Evolutionary conservation across 2,113 vertebrate genomes (phyloP).

Genomic region (Amia ocellicauda): DNA sequence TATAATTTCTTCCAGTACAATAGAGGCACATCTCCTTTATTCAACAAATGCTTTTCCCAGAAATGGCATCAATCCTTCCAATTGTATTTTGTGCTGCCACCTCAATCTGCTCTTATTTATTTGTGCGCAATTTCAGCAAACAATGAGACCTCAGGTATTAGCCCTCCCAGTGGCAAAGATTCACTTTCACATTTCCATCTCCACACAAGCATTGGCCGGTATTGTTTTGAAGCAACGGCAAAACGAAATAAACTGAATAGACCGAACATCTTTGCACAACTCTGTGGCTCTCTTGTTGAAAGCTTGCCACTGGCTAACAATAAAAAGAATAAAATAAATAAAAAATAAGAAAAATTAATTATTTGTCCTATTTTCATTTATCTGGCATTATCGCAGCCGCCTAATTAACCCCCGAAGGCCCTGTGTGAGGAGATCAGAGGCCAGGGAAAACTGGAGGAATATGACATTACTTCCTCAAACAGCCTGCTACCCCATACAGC

Average conservation of each 20-base stretch:
- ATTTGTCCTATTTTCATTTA: conserved; percentile 64
- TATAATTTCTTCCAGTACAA: conserved; percentile 32
- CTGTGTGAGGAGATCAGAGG: conserved; percentile 57
- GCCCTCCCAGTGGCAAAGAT: too few relatives aligned
- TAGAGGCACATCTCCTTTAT: conserved; percentile 9
- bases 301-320: background rate
- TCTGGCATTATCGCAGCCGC: conserved; percentile 65
- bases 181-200: too few relatives aligned
- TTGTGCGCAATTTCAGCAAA: too few relatives aligned
- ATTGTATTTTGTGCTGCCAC: conserved; percentile 2
- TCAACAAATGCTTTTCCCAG: conserved; percentile 10
- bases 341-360: conserved; percentile 33
- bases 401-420: conserved; percentile 75
- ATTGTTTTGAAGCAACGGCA: too few relatives aligned
- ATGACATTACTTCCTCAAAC: conserved; percentile 50
- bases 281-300: too few relatives aligned
- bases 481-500: conserved; percentile 39
- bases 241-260: too few relatives aligned
- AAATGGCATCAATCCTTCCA: conserved; percentile 20
- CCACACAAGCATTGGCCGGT: too few relatives aligned
- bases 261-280: too few relatives aligned
- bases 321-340: too few relatives aligned
- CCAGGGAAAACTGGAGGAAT: conserved; percentile 38
- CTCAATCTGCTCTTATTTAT: conserved; percentile 7
- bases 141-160: too few relatives aligned